Conservation (phyloP, 2,888 invertebrate genomes). For the Blera fallax region DNA sequence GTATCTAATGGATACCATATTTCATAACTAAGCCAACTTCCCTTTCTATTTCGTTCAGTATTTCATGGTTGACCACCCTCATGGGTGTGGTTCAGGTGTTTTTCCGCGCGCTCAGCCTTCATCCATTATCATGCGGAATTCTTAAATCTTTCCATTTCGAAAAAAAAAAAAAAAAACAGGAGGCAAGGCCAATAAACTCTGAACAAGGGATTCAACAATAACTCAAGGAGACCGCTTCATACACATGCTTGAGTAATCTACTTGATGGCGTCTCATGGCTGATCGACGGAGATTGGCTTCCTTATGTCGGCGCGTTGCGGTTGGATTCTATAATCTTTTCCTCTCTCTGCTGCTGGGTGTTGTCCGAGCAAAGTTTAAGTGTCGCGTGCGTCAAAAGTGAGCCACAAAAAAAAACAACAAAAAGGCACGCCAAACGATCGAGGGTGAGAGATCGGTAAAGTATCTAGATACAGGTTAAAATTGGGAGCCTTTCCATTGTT, state of each 20-base stretch:
- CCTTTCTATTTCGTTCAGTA: slow-evolving; percentile 65
- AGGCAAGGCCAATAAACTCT: slow-evolving; percentile 66
- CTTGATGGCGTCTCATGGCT: slow-evolving; percentile 48
- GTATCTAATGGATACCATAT: slow-evolving; percentile 47
- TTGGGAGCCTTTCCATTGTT: neutral
- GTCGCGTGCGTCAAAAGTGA: slow-evolving; percentile 3
- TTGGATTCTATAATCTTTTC: neutral
- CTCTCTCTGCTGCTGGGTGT: neutral
- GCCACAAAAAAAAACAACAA: neutral
- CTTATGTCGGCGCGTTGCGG: slow-evolving; percentile 45
- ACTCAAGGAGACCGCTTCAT: slow-evolving; percentile 27
- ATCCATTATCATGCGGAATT: slow-evolving; percentile 53
- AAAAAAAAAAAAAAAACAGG: slow-evolving; percentile 20
- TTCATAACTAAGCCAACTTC: slow-evolving; percentile 56
- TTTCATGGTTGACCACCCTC: slow-evolving; percentile 68
- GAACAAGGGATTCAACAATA: slow-evolving; percentile 37
- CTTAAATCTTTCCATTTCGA: slow-evolving; percentile 8
- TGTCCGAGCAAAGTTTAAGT: neutral
- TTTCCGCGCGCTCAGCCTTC: slow-evolving; percentile 20
- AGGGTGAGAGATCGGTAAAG: slow-evolving; percentile 2
- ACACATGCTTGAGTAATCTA: slow-evolving; percentile 38
- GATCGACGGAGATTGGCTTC: slow-evolving; percentile 38
- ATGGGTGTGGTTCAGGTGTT: slow-evolving; percentile 64
- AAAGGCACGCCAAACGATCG: neutral
- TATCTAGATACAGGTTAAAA: neutral